A percentile compares a stretch with the other conserved stretches of the same genome.
Evolutionary conservation across 2,888 invertebrate genomes (phyloP).

Genomic region (Ypsolopha sequella): DNA sequence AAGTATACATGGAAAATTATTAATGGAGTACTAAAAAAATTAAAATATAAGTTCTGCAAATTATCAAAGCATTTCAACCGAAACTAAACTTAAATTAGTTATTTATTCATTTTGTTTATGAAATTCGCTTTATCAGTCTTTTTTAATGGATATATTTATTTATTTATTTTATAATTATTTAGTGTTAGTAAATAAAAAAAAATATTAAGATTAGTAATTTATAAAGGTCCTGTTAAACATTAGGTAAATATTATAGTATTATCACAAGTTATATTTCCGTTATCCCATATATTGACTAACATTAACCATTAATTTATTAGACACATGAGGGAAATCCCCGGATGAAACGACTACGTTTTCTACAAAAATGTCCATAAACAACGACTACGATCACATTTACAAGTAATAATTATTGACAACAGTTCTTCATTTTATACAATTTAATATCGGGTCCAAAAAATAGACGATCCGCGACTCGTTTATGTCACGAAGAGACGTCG

Average conservation of each 20-base stretch:
- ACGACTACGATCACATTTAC: background rate
- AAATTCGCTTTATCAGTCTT: constrained; percentile 16
- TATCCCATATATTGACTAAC: background rate
- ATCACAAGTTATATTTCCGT: constrained; percentile 1
- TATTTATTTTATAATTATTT: background rate
- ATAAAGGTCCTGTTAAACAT: background rate
- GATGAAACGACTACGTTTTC: background rate
- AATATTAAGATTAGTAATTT: background rate
- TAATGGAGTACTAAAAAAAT: too few species aligned
- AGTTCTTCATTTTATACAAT: constrained; percentile 6
- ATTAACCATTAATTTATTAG: background rate
- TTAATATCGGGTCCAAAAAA: constrained; percentile 44
- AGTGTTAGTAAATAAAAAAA: background rate
- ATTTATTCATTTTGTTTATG: constrained; percentile 4
- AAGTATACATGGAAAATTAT: too few species aligned
- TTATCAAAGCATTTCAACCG: too few species aligned
- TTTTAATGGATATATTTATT: constrained; percentile 8
- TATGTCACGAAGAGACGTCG: constrained; percentile 32
- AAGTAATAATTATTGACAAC: background rate
- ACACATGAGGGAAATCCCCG: background rate
- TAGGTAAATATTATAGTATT: background rate
- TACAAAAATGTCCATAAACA: background rate
- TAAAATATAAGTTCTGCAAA: too few species aligned
- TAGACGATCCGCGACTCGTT: constrained; percentile 32
- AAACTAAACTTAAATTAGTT: too few species aligned